Percentiles rank a stretch among this genome's conserved stretches.
Evolutionary conservation across 2,797 vertebrate genomes (phyloP).

Genomic region (Amphiprion clarkii): DNA sequence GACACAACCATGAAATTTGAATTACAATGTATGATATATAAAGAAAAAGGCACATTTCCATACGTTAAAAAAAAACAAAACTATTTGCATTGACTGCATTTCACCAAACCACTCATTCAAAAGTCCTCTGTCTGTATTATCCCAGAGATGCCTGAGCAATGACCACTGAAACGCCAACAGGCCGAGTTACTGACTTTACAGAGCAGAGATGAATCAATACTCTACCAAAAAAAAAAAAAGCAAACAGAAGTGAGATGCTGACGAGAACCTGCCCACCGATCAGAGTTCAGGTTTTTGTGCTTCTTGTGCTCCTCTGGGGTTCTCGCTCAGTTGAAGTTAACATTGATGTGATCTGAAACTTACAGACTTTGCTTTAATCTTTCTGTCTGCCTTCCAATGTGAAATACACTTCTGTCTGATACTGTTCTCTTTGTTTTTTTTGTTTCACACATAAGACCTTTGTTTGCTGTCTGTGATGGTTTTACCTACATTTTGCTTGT

Average conservation of each 20-base stretch:
- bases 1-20: background rate
- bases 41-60: background rate
- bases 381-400: slow-evolving; percentile 46
- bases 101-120: slow-evolving; percentile 22
- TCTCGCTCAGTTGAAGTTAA: slow-evolving; percentile 60
- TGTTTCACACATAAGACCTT: slow-evolving; percentile 18
- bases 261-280: slow-evolving; percentile 55
- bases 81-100: slow-evolving; percentile 5
- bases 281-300: slow-evolving; percentile 60
- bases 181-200: slow-evolving; percentile 65
- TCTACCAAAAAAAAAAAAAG: slow-evolving; percentile 55
- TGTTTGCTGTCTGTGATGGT: slow-evolving; percentile 11
- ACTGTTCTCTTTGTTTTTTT: slow-evolving; percentile 30
- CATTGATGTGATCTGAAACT: slow-evolving; percentile 61
- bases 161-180: slow-evolving; percentile 50
- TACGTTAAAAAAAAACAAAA: background rate
- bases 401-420: slow-evolving; percentile 45
- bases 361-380: slow-evolving; percentile 63
- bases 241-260: slow-evolving; percentile 65
- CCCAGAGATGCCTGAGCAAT: slow-evolving; percentile 45
- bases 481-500: slow-evolving; percentile 10
- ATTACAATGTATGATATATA: too few species aligned
- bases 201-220: slow-evolving; percentile 71
- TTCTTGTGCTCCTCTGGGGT: slow-evolving; percentile 54
- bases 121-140: slow-evolving; percentile 19